Conservation (phyloP, 2,888 invertebrate genomes). For the Tetranychus truncatus region DNA sequence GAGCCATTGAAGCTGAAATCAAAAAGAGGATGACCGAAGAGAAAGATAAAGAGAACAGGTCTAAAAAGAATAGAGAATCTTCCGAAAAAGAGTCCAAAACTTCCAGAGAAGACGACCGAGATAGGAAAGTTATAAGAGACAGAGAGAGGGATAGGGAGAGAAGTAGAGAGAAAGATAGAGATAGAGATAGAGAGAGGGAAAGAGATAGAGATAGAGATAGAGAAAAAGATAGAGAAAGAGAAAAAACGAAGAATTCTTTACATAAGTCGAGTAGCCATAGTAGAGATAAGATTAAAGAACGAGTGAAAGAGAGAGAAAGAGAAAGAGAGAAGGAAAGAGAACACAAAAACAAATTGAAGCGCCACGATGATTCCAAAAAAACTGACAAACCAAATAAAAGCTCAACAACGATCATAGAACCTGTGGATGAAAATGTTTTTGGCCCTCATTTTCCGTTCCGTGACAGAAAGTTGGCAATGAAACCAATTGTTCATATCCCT, state of each 20-base stretch:
- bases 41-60: conserved; percentile 6
- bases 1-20: neutral
- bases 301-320: neutral
- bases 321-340: neutral
- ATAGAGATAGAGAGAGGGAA: neutral
- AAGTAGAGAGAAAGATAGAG: neutral
- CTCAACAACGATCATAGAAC: neutral
- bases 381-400: neutral
- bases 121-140: neutral
- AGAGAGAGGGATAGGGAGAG: neutral
- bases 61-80: neutral
- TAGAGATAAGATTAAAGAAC: neutral
- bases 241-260: neutral
- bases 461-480: conserved; percentile 3
- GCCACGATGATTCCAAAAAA: neutral
- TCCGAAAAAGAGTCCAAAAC: neutral
- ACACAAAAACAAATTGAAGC: neutral
- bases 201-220: neutral
- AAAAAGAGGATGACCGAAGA: neutral
- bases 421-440: neutral
- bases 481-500: neutral
- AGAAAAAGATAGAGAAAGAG: neutral
- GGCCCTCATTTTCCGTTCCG: neutral
- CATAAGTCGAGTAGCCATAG: neutral
- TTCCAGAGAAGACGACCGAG: neutral